Base-by-base conservation (phyloP, 37 sponge, comb jelly and placozoan species). In the Axinella damicornis region DNA sequence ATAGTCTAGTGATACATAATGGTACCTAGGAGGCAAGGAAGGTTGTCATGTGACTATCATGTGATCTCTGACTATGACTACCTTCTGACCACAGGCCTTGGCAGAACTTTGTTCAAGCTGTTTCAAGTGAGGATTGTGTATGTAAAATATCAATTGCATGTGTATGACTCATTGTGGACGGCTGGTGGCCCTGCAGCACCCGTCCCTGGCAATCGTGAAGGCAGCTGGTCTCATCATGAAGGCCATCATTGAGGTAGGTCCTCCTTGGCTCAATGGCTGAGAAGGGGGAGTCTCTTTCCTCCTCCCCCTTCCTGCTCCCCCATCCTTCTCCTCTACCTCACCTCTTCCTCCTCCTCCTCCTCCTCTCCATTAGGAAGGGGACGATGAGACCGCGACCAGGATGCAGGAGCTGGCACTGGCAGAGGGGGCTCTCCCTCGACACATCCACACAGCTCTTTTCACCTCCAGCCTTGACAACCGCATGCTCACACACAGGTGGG, bases 351-450 rank as follows among this genome's bases (percentile, higher is more conserved):
- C 46, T 46, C 46, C 46, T 9, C 46, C 9, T 9, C 46, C 46
- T 46, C 46, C 46, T 46, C 22, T 34, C 40, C 27, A 24, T 0
- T 46, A 93, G 92, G 99, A 99, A 75, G 99, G 94, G 2, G 86
- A 87, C 6, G 38, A 86, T 25, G 97, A 95, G 76, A 85, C 81
- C 28, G 92, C 99, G n/a, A 57, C 81, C 22, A 92, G 78, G 79
- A 96, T 99, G 97, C 99, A 99, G 92, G 94, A 97, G 64, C 89
- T 99, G 60, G 99, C 99, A 13, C 84, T 99, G 62, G 94, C 97
- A 0, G 99, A 99, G 80, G 99, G 99, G 12, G 97, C 99, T 35
- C 89, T 98, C 31, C 93, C 93, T 56, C 82, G 97, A 5, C 99
- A 98, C 92, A 88, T 98, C 35, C 91, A 94, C 89, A 96, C 92